Conservation (phyloP, 2,888 invertebrate genomes). For the Ormyrus rosae region DNA sequence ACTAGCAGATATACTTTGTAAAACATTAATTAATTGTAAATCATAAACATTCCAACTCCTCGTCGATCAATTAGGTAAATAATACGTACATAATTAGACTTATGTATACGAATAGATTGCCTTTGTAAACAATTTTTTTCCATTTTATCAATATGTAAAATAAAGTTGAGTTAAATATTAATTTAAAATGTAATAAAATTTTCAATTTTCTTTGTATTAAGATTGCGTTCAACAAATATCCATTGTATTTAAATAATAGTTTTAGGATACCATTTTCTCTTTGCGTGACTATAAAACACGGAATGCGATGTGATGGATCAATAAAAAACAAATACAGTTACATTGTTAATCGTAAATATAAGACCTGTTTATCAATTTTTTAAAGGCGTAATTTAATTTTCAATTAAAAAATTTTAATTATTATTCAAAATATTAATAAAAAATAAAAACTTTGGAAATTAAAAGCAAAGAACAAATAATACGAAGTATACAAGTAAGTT, state of each 20-base stretch:
- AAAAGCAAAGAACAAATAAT: constrained; percentile 44
- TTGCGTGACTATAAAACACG: too few relatives aligned
- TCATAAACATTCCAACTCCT: constrained; percentile 28
- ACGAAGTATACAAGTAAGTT: constrained; percentile 11
- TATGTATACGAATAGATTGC: not conserved
- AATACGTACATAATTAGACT: constrained; percentile 20
- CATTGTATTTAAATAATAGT: not conserved
- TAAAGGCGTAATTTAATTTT: too few relatives aligned
- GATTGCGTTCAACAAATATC: not conserved
- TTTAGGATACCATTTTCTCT: not conserved
- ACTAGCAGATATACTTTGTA: constrained; percentile 34
- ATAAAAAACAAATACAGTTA: too few relatives aligned
- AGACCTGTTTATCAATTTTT: too few relatives aligned
- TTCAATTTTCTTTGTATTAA: not conserved
- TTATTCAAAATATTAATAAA: too few relatives aligned
- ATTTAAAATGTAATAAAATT: not conserved
- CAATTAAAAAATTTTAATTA: too few relatives aligned
- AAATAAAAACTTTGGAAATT: not conserved
- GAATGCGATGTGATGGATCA: too few relatives aligned
- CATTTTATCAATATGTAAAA: not conserved
- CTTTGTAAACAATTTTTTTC: constrained; percentile 1
- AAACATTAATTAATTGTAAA: constrained; percentile 4
- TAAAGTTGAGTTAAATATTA: constrained; percentile 7
- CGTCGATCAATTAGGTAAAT: constrained; percentile 1
- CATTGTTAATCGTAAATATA: too few relatives aligned